phyloP scores from a whole-genome alignment of 2,113 vertebrate genomes.

The Ptilorrhoa leucosticta region DNA sequence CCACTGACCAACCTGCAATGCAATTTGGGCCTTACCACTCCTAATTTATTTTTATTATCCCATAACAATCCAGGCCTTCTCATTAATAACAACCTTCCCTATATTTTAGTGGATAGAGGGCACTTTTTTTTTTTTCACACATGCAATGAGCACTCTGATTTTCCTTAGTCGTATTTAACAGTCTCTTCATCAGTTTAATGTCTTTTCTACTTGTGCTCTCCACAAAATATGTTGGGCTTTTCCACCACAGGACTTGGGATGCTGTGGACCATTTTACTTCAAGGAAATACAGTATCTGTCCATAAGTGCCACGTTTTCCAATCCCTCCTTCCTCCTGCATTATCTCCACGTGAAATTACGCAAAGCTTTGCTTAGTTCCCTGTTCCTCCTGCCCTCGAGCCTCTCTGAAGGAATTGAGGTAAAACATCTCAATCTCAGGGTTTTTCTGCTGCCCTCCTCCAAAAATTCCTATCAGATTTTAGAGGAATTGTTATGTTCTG shows the following conservation, averaged over 20 bases:
- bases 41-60: constrained; percentile 15
- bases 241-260: neutral
- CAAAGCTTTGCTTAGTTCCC: neutral
- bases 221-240: neutral
- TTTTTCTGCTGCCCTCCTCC: neutral
- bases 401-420: neutral
- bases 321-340: neutral
- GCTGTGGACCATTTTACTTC: neutral
- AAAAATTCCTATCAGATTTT: neutral
- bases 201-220: neutral
- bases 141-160: neutral
- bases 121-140: neutral
- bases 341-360: neutral
- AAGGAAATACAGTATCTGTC: neutral
- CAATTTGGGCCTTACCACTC: neutral
- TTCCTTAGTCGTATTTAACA: neutral
- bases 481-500: neutral
- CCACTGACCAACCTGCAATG: neutral
- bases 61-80: neutral
- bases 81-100: neutral
- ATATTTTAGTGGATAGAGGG: neutral
- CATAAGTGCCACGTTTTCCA: neutral
- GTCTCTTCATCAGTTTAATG: constrained; percentile 14
- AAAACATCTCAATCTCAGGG: neutral
- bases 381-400: neutral